Evolutionary conservation across 2,888 invertebrate species (phyloP).

Genomic region (Chaetogeoica ovagalla): DNA sequence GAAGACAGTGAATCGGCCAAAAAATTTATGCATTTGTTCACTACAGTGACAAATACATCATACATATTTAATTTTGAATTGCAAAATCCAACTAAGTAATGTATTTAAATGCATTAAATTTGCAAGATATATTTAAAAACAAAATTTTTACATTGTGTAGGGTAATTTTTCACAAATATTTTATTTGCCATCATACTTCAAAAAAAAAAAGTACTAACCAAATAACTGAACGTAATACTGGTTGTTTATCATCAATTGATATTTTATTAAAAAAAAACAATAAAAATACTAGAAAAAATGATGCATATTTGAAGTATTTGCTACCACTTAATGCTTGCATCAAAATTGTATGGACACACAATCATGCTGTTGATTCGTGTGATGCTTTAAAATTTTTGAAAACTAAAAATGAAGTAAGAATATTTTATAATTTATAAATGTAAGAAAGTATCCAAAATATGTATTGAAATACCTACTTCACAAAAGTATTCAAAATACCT

Average conservation of each 20-base stretch:
- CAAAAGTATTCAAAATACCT: too few relatives aligned
- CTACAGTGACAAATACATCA: not conserved
- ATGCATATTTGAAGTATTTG: not conserved
- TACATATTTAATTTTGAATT: constrained; percentile 3
- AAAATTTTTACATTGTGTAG: not conserved
- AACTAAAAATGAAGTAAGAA: too few relatives aligned
- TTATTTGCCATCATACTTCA: not conserved
- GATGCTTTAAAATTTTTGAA: too few relatives aligned
- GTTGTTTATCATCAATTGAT: constrained; percentile 5
- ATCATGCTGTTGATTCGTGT: too few relatives aligned
- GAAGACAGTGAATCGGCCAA: not conserved
- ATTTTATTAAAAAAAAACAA: constrained; percentile 8
- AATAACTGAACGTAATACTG: constrained; percentile 8
- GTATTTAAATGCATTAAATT: not conserved
- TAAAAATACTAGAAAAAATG: not conserved
- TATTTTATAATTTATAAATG: too few relatives aligned
- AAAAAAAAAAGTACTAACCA: not conserved
- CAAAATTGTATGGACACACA: too few relatives aligned
- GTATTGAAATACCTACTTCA: too few relatives aligned
- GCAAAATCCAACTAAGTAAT: constrained; percentile 7
- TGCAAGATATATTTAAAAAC: constrained; percentile 8
- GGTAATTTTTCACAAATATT: not conserved
- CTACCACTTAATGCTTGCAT: not conserved
- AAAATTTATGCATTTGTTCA: not conserved
- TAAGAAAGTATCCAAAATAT: too few relatives aligned